These are phyloP conservation scores for Peribatodes rhomboidaria DNA, from an alignment of 2,888 invertebrate species.

Conservation along the genomic window DNA sequence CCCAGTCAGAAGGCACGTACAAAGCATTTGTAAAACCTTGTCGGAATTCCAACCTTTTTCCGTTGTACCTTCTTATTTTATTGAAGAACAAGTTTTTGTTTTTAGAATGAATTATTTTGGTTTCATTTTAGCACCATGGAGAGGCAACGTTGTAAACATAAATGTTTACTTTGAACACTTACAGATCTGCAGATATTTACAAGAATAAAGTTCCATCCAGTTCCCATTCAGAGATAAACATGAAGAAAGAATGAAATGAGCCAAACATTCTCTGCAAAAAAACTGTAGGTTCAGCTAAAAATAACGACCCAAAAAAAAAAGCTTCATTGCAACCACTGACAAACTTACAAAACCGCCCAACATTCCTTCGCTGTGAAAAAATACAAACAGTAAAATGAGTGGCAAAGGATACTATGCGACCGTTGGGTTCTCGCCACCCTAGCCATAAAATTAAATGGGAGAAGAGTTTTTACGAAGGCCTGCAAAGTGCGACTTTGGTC, in stretches of 20 bases:
- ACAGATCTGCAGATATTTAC: too few relatives aligned
- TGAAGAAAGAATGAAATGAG: not conserved
- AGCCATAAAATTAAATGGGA: slow-evolving; percentile 78
- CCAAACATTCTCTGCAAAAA: not conserved
- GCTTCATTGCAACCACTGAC: not conserved
- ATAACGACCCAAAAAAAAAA: not conserved
- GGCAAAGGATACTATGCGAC: slow-evolving; percentile 56
- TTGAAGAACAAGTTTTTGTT: slow-evolving; percentile 55
- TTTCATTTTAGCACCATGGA: slow-evolving; percentile 19
- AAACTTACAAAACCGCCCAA: slow-evolving; percentile 8
- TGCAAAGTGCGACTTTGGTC: slow-evolving; percentile 55
- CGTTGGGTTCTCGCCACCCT: slow-evolving; percentile 69
- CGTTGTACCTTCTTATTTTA: slow-evolving; percentile 55
- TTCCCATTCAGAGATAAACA: not conserved
- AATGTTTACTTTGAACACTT: too few relatives aligned
- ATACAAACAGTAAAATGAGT: slow-evolving; percentile 75
- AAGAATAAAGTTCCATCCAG: not conserved
- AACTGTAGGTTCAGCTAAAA: too few relatives aligned
- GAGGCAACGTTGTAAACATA: not conserved
- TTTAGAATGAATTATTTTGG: slow-evolving; percentile 36
- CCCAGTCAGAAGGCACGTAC: slow-evolving; percentile 64
- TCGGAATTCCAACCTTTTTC: slow-evolving; percentile 55
- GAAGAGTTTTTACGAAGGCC: slow-evolving; percentile 57
- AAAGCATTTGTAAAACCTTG: slow-evolving; percentile 62
- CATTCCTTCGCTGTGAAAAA: slow-evolving; percentile 58